Base-by-base conservation (phyloP, 2,888 invertebrate species). In the Acleris holmiana region DNA sequence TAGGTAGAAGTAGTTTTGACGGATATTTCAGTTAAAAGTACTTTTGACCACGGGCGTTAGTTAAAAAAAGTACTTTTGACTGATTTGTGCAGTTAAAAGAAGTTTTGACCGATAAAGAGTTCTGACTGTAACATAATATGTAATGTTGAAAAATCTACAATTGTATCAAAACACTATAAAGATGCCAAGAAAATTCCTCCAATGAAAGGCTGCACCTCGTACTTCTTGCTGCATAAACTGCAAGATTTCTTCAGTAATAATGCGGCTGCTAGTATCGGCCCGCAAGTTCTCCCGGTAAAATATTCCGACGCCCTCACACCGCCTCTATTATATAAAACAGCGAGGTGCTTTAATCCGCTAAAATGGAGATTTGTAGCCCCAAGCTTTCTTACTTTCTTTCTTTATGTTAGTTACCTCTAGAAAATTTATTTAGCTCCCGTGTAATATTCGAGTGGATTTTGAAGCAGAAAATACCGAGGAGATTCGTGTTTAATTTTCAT, bases 311-410 rank as follows among this genome's bases (percentile, higher is more conserved):
- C 69, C 73, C 73, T 73, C 72, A 75, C 75, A 74, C 74, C 76
- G 73, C 73, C 74, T 78, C 77, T 75, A 82, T 79, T 84, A 80
- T 83, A 85, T 83, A 79, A 82, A 82, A 82, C 78, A 76, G 74
- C 75, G 80, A 84, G 82, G 80, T 80, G 83, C 77, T 84, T 84
- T 88, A 89, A 85, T 86, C 83, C 84, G 67, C 75, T 76, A 80
- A 83, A 86, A 86, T 85, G 84, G 79, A 85, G 86, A 88, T 88
- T 88, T 85, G 84, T 84, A 78, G 81, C 84, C 77, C 67, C 71
- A 73, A 78, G 81, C 81, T 72, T 77, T 72, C 76, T 76, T 78
- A 77, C 66, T 56, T 83, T 82, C 76, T 81, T 82, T 83, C 78
- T 79, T 83, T 78, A 80, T 76, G 76, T 78, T 78, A 81, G 80